Percentiles rank a stretch among this genome's conserved stretches.
Evolutionary conservation across 2,113 vertebrate species (phyloP).

Genomic region (Anolis sagrei): DNA sequence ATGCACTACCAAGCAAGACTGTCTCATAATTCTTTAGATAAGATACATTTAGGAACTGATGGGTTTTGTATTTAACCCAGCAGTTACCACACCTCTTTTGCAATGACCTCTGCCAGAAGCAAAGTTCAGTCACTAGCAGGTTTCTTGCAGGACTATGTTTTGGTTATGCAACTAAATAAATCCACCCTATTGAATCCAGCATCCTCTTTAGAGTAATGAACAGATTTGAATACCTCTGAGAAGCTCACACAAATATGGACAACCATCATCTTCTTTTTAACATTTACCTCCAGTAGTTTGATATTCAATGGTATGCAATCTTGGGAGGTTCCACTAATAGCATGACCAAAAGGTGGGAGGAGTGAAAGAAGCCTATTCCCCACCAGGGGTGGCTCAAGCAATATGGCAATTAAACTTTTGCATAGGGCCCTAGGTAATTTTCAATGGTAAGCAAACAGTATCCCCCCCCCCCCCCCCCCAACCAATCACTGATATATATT

Average conservation of each 20-base stretch:
- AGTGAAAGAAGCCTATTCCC: not conserved
- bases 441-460: too few species aligned
- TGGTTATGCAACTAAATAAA: too few species aligned
- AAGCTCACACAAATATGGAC: not conserved
- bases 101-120: not conserved
- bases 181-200: not conserved
- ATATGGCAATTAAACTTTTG: too few species aligned
- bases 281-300: not conserved
- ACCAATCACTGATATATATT: too few species aligned
- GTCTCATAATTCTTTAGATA: conserved; percentile 19
- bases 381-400: too few species aligned
- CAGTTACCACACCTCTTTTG: not conserved
- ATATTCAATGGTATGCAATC: not conserved
- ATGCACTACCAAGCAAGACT: not conserved
- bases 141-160: not conserved
- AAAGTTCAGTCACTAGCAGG: not conserved
- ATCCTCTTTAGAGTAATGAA: not conserved
- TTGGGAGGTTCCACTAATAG: not conserved
- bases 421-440: too few species aligned
- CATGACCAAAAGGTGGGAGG: not conserved
- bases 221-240: not conserved
- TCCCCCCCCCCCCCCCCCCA: too few species aligned
- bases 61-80: not conserved
- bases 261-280: not conserved
- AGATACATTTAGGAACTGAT: conserved; percentile 13